Percentiles rank a stretch among this genome's conserved stretches.
These are phyloP conservation scores for Dolichopus griseipennis DNA, from an alignment of 2,888 invertebrate genomes.

Conservation along the genomic window DNA sequence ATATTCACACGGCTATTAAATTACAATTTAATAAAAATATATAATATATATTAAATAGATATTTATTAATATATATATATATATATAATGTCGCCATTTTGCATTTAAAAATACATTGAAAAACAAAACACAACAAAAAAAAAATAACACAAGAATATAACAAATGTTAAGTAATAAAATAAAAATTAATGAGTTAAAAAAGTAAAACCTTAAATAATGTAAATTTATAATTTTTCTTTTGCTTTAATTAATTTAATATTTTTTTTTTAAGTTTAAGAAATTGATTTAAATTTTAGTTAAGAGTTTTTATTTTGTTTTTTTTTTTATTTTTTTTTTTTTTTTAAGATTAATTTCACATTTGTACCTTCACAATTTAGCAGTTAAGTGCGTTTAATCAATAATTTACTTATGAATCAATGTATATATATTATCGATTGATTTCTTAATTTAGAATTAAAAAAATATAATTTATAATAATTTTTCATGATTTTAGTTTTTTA, in stretches of 20 bases:
- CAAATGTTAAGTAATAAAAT: not conserved
- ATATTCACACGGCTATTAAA: not conserved
- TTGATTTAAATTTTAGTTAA: not conserved
- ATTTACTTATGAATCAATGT: not conserved
- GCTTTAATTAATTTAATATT: not conserved
- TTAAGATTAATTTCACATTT: not conserved
- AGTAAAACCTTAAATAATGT: not conserved
- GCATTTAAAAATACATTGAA: conserved; percentile 2
- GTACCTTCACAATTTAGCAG: not conserved
- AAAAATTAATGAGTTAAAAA: not conserved
- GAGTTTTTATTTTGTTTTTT: not conserved
- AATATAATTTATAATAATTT: not conserved
- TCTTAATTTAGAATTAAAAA: not conserved
- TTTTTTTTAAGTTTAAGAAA: not conserved
- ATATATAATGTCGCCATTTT: conserved; percentile 11
- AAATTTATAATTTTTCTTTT: not conserved
- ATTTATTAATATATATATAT: not conserved
- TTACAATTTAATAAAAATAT: no score
- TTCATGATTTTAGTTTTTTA: no score
- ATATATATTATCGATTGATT: not conserved
- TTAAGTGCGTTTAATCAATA: not conserved
- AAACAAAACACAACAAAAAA: not conserved
- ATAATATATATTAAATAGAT: not conserved
- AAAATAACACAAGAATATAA: not conserved
- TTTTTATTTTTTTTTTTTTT: no score